These are phyloP conservation scores for Sardina pilchardus DNA, from an alignment of 2,113 vertebrate species.

Conservation along the genomic window DNA sequence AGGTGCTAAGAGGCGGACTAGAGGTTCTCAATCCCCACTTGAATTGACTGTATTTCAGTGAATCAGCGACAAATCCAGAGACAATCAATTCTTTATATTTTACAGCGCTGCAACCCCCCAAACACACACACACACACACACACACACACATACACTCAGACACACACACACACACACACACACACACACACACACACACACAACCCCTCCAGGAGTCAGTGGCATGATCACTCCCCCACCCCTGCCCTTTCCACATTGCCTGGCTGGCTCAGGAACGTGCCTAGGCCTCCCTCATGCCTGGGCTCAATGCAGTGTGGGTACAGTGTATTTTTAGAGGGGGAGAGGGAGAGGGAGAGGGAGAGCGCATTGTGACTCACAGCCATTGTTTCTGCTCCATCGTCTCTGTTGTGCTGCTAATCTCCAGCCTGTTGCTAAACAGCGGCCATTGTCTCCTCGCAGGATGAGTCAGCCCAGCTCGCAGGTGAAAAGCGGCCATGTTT, in stretches of 20 bases:
- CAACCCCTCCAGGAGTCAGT: background rate
- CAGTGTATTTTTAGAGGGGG: conserved; percentile 65
- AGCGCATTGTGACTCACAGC: conserved; percentile 56
- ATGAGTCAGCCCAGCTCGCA: conserved; percentile 54
- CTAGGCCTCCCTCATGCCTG: conserved; percentile 18
- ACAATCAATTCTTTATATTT: conserved; percentile 33
- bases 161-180: background rate
- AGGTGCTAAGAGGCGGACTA: background rate
- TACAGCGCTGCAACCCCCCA: background rate
- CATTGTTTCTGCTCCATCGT: conserved; percentile 57
- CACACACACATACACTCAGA: background rate
- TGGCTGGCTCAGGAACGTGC: conserved; percentile 13
- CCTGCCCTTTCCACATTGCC: background rate
- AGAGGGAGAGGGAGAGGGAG: conserved; percentile 45
- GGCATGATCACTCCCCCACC: background rate
- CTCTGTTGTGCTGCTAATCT: conserved; percentile 57
- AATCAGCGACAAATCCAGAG: conserved; percentile 23
- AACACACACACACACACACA: background rate
- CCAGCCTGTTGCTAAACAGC: conserved; percentile 51
- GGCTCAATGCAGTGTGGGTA: conserved; percentile 15
- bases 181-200: background rate
- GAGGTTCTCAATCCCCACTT: background rate
- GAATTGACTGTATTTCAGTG: conserved; percentile 25
- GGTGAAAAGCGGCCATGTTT: conserved; percentile 55
- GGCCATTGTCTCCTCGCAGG: conserved; percentile 50